Conservation (phyloP, 2,113 vertebrate species). For the Microtus richardsoni region DNA sequence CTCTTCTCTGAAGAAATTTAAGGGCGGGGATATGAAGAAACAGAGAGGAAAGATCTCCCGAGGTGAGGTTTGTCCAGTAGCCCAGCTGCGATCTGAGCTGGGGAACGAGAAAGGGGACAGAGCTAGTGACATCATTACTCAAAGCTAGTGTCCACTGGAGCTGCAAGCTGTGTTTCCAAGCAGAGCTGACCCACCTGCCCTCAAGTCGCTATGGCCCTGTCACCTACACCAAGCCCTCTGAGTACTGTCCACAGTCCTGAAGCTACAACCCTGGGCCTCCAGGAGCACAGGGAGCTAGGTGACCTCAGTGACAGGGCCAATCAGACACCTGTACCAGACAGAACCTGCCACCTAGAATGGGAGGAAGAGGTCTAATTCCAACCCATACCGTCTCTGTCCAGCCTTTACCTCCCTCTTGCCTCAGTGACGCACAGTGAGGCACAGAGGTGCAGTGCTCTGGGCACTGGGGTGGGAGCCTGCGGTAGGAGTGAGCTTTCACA, state of each 20-base stretch:
- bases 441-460: neutral
- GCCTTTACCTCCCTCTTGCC: rapidly evolving
- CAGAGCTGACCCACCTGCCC: neutral
- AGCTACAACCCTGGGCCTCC: neutral
- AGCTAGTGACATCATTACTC: neutral
- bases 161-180: neutral
- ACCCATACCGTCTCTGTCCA: neutral
- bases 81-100: neutral
- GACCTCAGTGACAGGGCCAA: no score
- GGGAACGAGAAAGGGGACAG: neutral
- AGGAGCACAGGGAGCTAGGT: neutral
- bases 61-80: neutral
- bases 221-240: neutral
- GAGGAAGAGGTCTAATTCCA: neutral
- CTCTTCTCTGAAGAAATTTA: neutral
- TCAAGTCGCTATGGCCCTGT: neutral
- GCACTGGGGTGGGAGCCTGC: rapidly evolving
- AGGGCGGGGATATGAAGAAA: neutral
- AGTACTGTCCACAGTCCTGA: neutral
- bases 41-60: neutral
- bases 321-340: neutral
- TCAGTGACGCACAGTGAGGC: neutral
- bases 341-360: neutral
- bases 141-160: no score
- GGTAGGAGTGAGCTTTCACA: neutral